Base-by-base conservation (phyloP, 2,888 invertebrate species). In the Caenorhabditis japonica region DNA sequence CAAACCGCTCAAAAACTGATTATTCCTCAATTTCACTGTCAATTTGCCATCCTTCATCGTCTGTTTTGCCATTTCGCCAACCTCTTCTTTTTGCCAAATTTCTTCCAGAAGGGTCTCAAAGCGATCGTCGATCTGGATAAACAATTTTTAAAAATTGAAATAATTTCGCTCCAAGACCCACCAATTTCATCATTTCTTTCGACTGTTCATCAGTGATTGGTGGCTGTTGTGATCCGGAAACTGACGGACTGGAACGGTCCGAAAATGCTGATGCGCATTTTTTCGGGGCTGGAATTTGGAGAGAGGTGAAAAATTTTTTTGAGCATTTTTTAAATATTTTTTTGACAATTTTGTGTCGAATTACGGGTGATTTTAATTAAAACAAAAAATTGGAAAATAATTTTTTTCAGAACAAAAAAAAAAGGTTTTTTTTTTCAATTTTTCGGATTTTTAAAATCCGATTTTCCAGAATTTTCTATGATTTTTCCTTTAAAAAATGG, bases 81-180 rank as follows among this genome's bases (percentile, higher is more conserved):
- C 55, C 7, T 38, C 39, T 4, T 41, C 15, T 8, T 34, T 46
- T 0, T 43, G 10, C 73, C 73, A 73, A 21, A 55, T 38, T 15
- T 49, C 43, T 5, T 59, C 13, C 27, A 72, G 25, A 2, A 51
- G 38, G 0, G 30, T 4, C 1, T 72, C 58, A n/a, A 72, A 25
- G 10, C 39, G 47, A n/a, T 38, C 36, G 21, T 59, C 39, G 10
- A 66, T 66, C 72, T 72, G 47, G n/a, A n/a, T n/a, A 58, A 61
- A 53, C 15, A 21, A 33, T 13, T 23, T 43, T 41, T 46, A 23
- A 46, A 23, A n/a, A 46, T 30, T 47, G 15, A 13, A 5, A 15
- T 7, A 27, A 12, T 2, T 30, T 47, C 12, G 30, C 8, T 34
- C 3, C 10, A 27, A 36, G 8, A 3, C 13, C 41, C 2, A 70